Conservation (phyloP, 2,113 vertebrate genomes). For the Muntiacus muntjak region DNA sequence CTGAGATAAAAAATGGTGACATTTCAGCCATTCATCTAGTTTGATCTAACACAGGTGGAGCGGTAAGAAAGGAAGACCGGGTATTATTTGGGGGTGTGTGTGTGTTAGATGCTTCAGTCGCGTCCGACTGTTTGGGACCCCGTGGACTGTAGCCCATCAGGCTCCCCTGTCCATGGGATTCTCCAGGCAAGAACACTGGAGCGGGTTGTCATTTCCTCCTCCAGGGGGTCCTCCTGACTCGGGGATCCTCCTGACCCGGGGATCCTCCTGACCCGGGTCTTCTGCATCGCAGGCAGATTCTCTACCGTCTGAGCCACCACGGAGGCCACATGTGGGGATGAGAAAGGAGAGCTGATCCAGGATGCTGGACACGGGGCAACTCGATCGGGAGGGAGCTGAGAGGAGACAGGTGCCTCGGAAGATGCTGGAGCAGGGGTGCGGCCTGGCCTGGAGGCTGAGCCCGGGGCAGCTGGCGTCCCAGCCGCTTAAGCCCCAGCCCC, state of each 20-base stretch:
- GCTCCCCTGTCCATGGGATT: neutral
- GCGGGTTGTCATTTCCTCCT: neutral
- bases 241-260: neutral
- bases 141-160: neutral
- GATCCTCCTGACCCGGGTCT: neutral
- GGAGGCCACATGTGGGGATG: neutral
- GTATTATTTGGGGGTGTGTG: no score
- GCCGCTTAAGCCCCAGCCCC: no score
- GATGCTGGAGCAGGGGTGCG: neutral
- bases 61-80: neutral
- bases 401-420: neutral
- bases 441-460: neutral
- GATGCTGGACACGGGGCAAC: rapidly evolving
- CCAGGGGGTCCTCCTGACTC: neutral
- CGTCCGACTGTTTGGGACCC: rapidly evolving
- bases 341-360: neutral
- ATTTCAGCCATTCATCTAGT: rapidly evolving
- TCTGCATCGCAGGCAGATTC: neutral
- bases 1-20: neutral
- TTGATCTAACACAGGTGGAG: neutral
- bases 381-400: neutral
- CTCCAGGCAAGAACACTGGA: neutral
- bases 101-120: neutral
- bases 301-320: neutral
- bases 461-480: neutral